Conservation (phyloP, 1,140 invertebrate species). For the Drosophila pachea region DNA sequence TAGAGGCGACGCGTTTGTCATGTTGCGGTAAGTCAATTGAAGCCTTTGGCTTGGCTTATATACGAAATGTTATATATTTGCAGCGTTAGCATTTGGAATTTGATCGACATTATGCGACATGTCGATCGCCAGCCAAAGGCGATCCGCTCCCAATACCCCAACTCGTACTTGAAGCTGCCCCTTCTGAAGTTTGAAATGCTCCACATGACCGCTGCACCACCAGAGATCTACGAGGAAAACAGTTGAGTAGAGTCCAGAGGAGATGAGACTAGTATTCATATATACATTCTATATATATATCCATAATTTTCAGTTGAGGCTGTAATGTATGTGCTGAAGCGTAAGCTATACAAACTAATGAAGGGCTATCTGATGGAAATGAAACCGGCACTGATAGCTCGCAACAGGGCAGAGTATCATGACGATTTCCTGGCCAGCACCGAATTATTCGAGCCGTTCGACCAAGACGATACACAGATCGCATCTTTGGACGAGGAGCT, state of each 20-base stretch:
- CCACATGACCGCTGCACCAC: constrained; percentile 67
- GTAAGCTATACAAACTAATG: constrained; percentile 68
- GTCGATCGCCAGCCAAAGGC: constrained; percentile 61
- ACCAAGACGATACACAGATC: constrained; percentile 32
- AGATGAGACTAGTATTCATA: neutral
- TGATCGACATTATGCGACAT: constrained; percentile 65
- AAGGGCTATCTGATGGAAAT: constrained; percentile 64
- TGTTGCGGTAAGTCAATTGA: constrained; percentile 46
- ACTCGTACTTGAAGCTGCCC: constrained; percentile 67
- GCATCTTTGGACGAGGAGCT: constrained; percentile 49
- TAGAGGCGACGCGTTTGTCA: constrained; percentile 62
- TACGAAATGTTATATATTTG: neutral
- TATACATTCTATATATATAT: neutral
- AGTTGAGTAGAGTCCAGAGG: constrained; percentile 47
- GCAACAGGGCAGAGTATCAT: constrained; percentile 65
- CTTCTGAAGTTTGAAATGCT: constrained; percentile 74
- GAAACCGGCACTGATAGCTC: constrained; percentile 38
- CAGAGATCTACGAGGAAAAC: constrained; percentile 69
- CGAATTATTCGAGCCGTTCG: constrained; percentile 36
- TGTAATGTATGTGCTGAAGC: constrained; percentile 63
- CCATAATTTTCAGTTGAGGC: constrained; percentile 62
- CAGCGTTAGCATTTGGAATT: constrained; percentile 66
- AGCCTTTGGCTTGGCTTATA: neutral
- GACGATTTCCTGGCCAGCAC: constrained; percentile 55
- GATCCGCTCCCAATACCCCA: constrained; percentile 62